Evolutionary conservation across 2,113 vertebrate species (phyloP), one percentile per base, ranked within the genome.

Genomic region (Albula goreensis): DNA sequence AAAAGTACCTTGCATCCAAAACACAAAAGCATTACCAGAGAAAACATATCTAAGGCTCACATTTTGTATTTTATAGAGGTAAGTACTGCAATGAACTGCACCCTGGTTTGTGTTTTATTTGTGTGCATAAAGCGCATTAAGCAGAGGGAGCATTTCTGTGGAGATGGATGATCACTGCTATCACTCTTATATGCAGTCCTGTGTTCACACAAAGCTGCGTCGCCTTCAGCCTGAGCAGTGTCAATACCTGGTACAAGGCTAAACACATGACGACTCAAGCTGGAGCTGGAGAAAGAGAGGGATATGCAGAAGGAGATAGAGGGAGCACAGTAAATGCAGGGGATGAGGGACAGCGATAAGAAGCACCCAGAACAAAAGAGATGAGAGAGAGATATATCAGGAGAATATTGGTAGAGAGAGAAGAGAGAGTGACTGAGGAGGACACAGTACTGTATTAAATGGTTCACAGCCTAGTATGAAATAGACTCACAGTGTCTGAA

Each of bases 331-430:
- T 89, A 70, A 87, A 90, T 92, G 90, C 91, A 93, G 91, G 93
- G 89, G 88, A 90, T 89, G 87, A 88, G 90, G 89, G 90, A 91
- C 31, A 50, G 91, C 78, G 81, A 93, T 90, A 93, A 86, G 86
- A 86, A 9, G 83, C 22, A 49, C 85, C 84, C 93, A 89, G 92
- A 92, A 93, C 92, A 90, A 78, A 86, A 83, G 86, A 88, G 92
- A 93, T 91, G 88, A 91, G 86, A 49, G 78, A 88, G 91, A 92
- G 91, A 91, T 80, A 84, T 84, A 66, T 15, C 84, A 89, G 93
- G 89, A 17, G 31, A 8, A 92, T 90, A 89, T 86, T 89, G 88
- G 87, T 89, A 83, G 78, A 85, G 88, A 87, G 89, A 80, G 85
- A 89, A 89, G 86, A 79, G 74, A 81, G 83, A 86, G n/a, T 70